Percentiles rank a stretch among this genome's conserved stretches.
phyloP scores from a whole-genome alignment of 2,888 invertebrate species.

The Lasioglossum malachurum region DNA sequence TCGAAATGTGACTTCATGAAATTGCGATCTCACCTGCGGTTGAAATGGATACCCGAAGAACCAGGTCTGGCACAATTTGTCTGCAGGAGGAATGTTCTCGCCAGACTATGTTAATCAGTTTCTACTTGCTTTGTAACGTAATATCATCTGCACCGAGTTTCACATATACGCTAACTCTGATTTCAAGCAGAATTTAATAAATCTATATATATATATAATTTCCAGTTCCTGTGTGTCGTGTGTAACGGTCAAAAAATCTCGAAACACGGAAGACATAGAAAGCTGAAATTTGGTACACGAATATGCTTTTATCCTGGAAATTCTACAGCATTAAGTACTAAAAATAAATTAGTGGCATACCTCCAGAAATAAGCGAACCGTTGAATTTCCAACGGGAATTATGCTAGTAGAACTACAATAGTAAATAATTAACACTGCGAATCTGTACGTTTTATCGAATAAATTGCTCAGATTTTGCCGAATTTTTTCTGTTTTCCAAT shows the following conservation, averaged over 20 bases:
- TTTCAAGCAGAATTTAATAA: not conserved
- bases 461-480: not conserved
- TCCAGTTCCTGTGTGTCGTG: too few relatives aligned
- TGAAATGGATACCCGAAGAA: not conserved
- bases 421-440: not conserved
- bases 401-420: not conserved
- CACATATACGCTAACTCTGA: not conserved
- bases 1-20: not conserved
- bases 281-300: too few relatives aligned
- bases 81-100: not conserved
- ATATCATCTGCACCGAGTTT: not conserved
- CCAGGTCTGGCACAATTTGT: not conserved
- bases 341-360: too few relatives aligned
- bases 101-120: not conserved
- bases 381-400: too few relatives aligned
- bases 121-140: constrained; percentile 1
- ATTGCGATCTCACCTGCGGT: not conserved
- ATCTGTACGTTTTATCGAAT: not conserved
- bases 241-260: too few relatives aligned
- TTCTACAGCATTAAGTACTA: too few relatives aligned
- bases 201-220: not conserved
- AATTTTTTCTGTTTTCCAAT: not conserved
- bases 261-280: too few relatives aligned
- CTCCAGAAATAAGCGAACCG: too few relatives aligned
- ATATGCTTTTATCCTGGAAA: too few relatives aligned